These are phyloP conservation scores for Hypomecis punctinalis DNA, from an alignment of 2,888 invertebrate species.

Conservation along the genomic window DNA sequence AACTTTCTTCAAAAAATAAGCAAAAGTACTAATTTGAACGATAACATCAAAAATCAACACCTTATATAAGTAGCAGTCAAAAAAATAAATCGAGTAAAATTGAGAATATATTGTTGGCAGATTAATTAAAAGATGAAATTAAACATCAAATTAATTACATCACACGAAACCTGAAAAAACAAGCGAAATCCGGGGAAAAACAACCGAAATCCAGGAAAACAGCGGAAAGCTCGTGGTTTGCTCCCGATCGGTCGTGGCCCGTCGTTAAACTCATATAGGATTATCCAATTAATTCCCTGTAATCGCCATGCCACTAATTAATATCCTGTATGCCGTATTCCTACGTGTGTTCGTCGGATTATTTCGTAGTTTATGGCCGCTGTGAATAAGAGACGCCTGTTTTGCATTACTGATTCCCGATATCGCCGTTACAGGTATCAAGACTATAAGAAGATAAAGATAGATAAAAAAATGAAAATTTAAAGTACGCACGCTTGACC, in stretches of 20 bases:
- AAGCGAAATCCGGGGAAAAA: constrained; percentile 12
- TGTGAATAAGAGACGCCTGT: too few relatives aligned
- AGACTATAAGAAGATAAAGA: too few relatives aligned
- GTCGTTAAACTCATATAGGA: constrained; percentile 74
- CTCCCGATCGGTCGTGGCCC: constrained; percentile 33
- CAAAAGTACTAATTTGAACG: too few relatives aligned
- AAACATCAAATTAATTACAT: constrained; percentile 41
- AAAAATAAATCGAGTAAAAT: too few relatives aligned
- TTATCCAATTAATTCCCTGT: constrained; percentile 77
- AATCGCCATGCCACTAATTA: constrained; percentile 62
- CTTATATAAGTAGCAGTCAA: too few relatives aligned
- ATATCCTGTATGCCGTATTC: constrained; percentile 36
- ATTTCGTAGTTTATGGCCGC: constrained; percentile 66
- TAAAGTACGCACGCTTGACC: too few relatives aligned
- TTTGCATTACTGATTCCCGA: too few relatives aligned
- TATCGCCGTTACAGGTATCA: too few relatives aligned
- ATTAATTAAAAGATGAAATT: constrained; percentile 29
- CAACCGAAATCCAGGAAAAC: constrained; percentile 21
- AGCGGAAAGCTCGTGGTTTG: constrained; percentile 30
- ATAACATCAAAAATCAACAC: too few relatives aligned
- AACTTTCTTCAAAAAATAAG: too few relatives aligned
- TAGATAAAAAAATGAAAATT: too few relatives aligned
- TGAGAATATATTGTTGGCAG: too few relatives aligned
- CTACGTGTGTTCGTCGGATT: constrained; percentile 50
- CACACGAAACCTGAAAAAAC: constrained; percentile 31